Percentiles rank a stretch among this genome's conserved stretches.
phyloP scores from a whole-genome alignment of 2,888 invertebrate genomes.

The Ophion costatus region DNA sequence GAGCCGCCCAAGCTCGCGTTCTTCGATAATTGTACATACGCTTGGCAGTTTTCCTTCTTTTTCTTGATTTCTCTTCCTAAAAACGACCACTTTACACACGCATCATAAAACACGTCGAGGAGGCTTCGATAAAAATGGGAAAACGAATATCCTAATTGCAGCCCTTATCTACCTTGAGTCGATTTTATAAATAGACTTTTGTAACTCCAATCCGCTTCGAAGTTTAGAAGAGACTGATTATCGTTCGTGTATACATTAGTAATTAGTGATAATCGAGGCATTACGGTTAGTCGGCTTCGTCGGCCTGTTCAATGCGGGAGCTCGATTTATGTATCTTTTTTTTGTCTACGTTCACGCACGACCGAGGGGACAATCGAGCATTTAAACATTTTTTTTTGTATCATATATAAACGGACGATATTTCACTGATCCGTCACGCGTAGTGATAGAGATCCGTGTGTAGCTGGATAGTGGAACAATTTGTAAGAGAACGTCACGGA shows the following conservation, averaged over 20 bases:
- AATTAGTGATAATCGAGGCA: slow-evolving; percentile 57
- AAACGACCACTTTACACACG: not conserved
- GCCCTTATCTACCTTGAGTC: not conserved
- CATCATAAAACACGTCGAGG: not conserved
- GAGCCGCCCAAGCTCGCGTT: not conserved
- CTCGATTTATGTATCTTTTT: not conserved
- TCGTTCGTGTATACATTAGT: slow-evolving; percentile 65
- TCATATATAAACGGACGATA: slow-evolving; percentile 1
- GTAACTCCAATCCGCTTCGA: slow-evolving; percentile 47
- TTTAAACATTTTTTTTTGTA: slow-evolving; percentile 17
- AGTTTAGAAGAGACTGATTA: slow-evolving; percentile 70
- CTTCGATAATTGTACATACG: not conserved
- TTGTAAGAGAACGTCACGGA: slow-evolving; percentile 22
- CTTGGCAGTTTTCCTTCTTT: not conserved
- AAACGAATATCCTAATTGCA: not conserved
- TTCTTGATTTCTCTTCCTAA: not conserved
- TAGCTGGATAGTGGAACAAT: slow-evolving; percentile 67
- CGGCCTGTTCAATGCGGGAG: not conserved
- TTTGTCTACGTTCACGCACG: not conserved
- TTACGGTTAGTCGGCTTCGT: slow-evolving; percentile 25
- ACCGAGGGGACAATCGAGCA: slow-evolving; percentile 2
- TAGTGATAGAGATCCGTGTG: slow-evolving; percentile 41
- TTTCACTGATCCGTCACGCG: slow-evolving; percentile 29
- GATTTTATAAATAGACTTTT: slow-evolving; percentile 25
- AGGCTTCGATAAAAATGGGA: not conserved